Percentiles rank a stretch among this genome's conserved stretches.
These are phyloP conservation scores for Manis crassicaudata DNA, from an alignment of 2,797 vertebrate genomes.

Conservation along the genomic window DNA sequence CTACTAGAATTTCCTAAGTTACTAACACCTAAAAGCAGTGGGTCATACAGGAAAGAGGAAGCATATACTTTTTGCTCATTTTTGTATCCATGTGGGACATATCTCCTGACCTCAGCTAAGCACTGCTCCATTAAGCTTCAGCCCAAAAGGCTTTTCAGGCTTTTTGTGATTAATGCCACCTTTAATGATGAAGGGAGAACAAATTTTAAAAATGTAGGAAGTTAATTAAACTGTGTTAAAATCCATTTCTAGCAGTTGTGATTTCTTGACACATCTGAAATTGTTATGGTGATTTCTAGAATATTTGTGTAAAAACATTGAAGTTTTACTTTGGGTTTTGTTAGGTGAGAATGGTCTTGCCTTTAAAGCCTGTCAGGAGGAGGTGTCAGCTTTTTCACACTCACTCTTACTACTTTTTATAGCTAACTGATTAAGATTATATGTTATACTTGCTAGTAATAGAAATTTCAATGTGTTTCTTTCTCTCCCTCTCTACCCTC, in stretches of 20 bases:
- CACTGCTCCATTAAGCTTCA: neutral
- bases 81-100: neutral
- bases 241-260: neutral
- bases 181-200: neutral
- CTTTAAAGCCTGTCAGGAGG: neutral
- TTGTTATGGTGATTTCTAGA: neutral
- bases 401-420: neutral
- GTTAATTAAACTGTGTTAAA: constrained; percentile 40
- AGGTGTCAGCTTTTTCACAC: neutral
- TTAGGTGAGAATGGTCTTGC: neutral
- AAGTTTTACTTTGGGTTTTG: neutral
- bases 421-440: neutral
- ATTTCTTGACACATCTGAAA: neutral
- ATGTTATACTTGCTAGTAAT: neutral
- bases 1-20: neutral
- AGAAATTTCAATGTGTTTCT: neutral
- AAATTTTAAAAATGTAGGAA: neutral
- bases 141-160: neutral
- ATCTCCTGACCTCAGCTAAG: neutral
- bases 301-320: neutral
- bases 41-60: neutral
- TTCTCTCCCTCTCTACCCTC: accelerated
- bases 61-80: neutral
- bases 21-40: neutral
- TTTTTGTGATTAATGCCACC: neutral